phyloP scores from a whole-genome alignment of 2,113 vertebrate species.

The Triplophysa siluroides region DNA sequence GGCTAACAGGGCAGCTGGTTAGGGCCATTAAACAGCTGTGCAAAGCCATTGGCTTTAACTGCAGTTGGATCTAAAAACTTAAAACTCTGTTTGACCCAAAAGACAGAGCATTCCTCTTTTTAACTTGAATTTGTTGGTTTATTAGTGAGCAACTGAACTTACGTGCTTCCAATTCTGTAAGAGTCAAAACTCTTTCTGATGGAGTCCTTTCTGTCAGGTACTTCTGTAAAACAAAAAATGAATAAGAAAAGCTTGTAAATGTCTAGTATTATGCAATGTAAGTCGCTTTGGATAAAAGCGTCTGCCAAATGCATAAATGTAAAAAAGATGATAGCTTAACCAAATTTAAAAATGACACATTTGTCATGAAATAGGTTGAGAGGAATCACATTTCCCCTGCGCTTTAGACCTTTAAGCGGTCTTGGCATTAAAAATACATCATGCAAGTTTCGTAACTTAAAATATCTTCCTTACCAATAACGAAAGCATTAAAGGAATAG shows the following conservation, averaged over 20 bases:
- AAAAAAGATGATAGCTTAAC: not conserved
- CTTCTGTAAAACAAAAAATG: constrained; percentile 74
- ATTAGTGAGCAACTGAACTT: constrained; percentile 67
- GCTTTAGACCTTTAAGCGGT: no score
- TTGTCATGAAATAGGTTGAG: not conserved
- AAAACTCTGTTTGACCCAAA: not conserved
- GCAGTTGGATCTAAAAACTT: not conserved
- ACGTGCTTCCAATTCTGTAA: constrained; percentile 94
- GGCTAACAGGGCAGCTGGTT: constrained; percentile 1
- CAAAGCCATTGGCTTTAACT: not conserved
- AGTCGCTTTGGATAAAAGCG: no score
- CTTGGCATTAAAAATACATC: no score
- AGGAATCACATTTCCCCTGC: no score
- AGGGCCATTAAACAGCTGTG: constrained; percentile 18
- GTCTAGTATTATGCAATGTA: no score
- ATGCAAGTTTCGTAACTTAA: no score
- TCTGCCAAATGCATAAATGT: no score
- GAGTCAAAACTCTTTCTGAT: constrained; percentile 85
- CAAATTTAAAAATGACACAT: not conserved
- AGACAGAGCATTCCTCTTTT: not conserved
- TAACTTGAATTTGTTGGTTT: not conserved
- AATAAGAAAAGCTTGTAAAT: not conserved
- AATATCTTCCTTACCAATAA: no score
- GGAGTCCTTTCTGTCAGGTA: constrained; percentile 81
- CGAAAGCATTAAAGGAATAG: no score